Evolutionary conservation across 2,888 invertebrate genomes (phyloP).

Genomic region (Nezara viridula): DNA sequence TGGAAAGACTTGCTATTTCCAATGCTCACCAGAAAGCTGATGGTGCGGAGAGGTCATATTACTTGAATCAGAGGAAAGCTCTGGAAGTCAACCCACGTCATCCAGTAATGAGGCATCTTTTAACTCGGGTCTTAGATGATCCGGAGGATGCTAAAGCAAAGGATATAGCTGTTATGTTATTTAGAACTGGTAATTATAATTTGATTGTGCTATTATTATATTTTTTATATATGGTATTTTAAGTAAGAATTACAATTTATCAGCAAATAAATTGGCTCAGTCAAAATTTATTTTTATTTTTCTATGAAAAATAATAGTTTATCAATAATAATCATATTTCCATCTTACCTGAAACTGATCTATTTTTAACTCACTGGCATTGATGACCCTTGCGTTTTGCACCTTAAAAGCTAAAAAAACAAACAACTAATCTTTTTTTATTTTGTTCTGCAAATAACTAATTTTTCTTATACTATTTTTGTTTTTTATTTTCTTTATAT

Average conservation of each 20-base stretch:
- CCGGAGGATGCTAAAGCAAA: conserved; percentile 83
- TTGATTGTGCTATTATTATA: neutral
- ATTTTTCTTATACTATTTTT: too few species aligned
- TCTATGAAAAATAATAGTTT: too few species aligned
- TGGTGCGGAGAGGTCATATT: conserved; percentile 90
- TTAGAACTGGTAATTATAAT: conserved; percentile 75
- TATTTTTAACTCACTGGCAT: too few species aligned
- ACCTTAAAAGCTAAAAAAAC: too few species aligned
- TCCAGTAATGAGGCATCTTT: conserved; percentile 92
- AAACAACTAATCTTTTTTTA: too few species aligned
- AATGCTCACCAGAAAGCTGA: conserved; percentile 97
- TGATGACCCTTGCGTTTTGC: too few species aligned
- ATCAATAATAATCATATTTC: too few species aligned
- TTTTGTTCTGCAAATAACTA: too few species aligned
- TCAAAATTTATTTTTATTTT: neutral
- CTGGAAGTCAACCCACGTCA: conserved; percentile 98
- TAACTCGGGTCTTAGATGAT: conserved; percentile 85
- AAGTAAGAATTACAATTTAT: neutral
- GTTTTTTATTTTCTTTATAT: too few species aligned
- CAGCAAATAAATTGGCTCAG: neutral
- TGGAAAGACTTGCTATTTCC: conserved; percentile 95
- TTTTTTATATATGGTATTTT: neutral
- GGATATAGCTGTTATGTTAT: conserved; percentile 90
- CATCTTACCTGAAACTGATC: too few species aligned
- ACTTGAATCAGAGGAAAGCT: conserved; percentile 94